Evolutionary conservation across 2,888 invertebrate species (phyloP).

Genomic region (Crossocerus cetratus): DNA sequence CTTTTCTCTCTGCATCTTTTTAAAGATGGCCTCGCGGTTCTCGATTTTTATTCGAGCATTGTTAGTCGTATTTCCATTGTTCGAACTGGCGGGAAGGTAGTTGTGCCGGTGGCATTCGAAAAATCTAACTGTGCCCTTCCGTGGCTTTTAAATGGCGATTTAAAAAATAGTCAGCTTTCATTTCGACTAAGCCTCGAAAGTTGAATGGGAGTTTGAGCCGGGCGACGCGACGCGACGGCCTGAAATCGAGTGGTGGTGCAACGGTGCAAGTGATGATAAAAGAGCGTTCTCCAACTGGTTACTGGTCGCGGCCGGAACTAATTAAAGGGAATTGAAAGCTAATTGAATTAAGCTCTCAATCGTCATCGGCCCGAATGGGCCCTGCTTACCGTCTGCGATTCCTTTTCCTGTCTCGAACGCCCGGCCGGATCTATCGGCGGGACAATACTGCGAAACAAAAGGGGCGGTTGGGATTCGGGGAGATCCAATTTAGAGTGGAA

Average conservation of each 20-base stretch:
- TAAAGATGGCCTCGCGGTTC: no score
- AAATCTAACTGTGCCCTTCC: no score
- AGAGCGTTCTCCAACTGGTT: conserved; percentile 22
- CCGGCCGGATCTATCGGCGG: conserved; percentile 41
- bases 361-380: conserved; percentile 35
- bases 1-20: no score
- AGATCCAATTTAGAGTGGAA: conserved; percentile 51
- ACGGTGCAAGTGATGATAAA: conserved; percentile 21
- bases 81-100: neutral
- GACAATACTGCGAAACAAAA: conserved; percentile 45
- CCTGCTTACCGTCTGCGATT: conserved; percentile 27
- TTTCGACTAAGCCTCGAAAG: neutral
- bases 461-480: conserved; percentile 43
- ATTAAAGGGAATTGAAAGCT: conserved; percentile 47
- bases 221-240: no score
- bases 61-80: neutral
- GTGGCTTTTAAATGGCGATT: neutral
- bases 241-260: conserved; percentile 9
- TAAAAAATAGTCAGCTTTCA: neutral
- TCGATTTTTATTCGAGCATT: no score
- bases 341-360: conserved; percentile 50
- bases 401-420: conserved; percentile 41
- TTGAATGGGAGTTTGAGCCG: conserved; percentile 4
- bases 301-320: conserved; percentile 26
- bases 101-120: no score